Conservation (phyloP, 2,888 invertebrate genomes). For the Cryptocheilus praepositus region DNA sequence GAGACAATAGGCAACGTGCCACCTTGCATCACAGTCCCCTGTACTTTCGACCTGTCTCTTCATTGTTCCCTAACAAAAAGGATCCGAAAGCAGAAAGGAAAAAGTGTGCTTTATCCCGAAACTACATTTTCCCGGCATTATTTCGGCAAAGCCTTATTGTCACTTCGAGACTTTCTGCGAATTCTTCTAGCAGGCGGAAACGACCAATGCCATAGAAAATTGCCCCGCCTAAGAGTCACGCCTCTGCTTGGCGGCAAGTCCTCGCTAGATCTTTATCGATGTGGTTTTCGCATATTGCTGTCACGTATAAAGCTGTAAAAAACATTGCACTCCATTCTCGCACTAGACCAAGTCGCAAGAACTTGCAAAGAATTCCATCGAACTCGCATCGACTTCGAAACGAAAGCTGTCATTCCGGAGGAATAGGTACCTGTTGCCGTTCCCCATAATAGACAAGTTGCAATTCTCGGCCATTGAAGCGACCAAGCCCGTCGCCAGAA, state of each 20-base stretch:
- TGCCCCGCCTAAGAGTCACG: conserved; percentile 30
- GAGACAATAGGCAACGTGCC: conserved; percentile 39
- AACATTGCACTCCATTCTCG: too few species aligned
- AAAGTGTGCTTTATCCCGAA: conserved; percentile 24
- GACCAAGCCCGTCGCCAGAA: too few species aligned
- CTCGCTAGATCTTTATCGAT: conserved; percentile 30
- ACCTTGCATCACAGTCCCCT: conserved; percentile 43
- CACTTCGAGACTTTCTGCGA: conserved; percentile 32
- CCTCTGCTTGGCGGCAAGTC: conserved; percentile 27
- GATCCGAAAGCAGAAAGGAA: conserved; percentile 10
- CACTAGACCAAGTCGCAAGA: too few species aligned
- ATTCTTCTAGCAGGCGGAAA: conserved; percentile 34
- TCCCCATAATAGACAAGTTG: too few species aligned
- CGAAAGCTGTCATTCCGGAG: too few species aligned
- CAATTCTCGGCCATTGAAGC: too few species aligned
- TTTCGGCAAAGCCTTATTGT: conserved; percentile 58
- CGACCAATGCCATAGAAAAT: conserved; percentile 34
- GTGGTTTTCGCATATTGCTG: not conserved
- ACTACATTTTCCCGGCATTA: conserved; percentile 43
- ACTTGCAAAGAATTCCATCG: too few species aligned
- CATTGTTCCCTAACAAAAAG: conserved; percentile 50
- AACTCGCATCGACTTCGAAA: too few species aligned
- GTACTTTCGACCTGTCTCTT: conserved; percentile 32
- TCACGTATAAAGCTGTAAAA: too few species aligned
- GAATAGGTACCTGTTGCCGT: too few species aligned